A percentile compares a stretch with the other conserved stretches of the same genome.
Conservation (phyloP, 1,140 invertebrate genomes). For the Cydia pomonella region DNA sequence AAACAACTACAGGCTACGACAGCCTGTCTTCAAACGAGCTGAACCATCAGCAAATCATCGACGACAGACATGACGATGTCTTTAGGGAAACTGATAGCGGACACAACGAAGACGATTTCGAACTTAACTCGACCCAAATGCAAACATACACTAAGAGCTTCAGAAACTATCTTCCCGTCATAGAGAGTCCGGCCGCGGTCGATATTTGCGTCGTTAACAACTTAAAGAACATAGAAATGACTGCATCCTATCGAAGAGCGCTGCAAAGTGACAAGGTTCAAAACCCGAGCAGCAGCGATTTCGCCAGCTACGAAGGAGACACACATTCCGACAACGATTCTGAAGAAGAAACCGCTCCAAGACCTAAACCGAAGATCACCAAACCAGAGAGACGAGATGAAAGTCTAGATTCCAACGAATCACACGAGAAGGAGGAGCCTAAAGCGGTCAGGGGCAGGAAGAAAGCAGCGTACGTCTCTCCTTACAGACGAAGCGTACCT, state of each 20-base stretch:
- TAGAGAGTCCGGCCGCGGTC: conserved; percentile 73
- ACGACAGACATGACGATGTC: conserved; percentile 60
- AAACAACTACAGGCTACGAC: conserved; percentile 74
- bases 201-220: conserved; percentile 77
- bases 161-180: conserved; percentile 71
- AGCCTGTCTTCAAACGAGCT: conserved; percentile 70
- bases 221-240: conserved; percentile 78
- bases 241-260: conserved; percentile 68
- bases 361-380: conserved; percentile 82
- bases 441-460: conserved; percentile 89
- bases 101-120: conserved; percentile 83
- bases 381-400: conserved; percentile 78
- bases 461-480: conserved; percentile 86
- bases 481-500: conserved; percentile 75
- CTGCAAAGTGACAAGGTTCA: conserved; percentile 55
- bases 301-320: conserved; percentile 76
- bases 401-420: conserved; percentile 72
- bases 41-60: conserved; percentile 64
- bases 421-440: conserved; percentile 66
- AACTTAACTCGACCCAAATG: conserved; percentile 77
- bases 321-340: conserved; percentile 80
- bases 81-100: conserved; percentile 74
- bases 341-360: conserved; percentile 60
- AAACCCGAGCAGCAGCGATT: conserved; percentile 65
- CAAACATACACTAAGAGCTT: conserved; percentile 75